phyloP scores from a whole-genome alignment of 2,113 vertebrate species.

The Archocentrus centrarchus region DNA sequence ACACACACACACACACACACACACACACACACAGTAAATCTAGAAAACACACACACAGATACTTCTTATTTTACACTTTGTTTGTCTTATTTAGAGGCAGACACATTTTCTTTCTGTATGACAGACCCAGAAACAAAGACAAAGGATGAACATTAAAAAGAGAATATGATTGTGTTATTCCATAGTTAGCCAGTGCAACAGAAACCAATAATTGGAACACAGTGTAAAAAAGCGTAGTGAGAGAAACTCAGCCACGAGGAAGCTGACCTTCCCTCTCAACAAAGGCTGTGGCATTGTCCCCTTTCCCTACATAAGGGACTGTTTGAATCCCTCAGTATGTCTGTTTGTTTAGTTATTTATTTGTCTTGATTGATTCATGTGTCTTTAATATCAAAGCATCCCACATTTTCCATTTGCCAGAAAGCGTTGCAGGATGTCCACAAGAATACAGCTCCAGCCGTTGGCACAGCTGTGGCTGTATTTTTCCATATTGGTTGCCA shows the following conservation, averaged over 20 bases:
- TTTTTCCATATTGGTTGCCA: conserved; percentile 77
- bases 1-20: conserved; percentile 28
- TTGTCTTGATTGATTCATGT: conserved; percentile 80
- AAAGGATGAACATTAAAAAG: conserved; percentile 72
- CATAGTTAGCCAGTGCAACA: conserved; percentile 95
- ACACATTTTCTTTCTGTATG: conserved; percentile 67
- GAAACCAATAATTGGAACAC: conserved; percentile 94
- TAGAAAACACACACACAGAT: conserved; percentile 42
- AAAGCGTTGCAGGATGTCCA: conserved; percentile 77
- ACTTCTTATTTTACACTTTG: conserved; percentile 53
- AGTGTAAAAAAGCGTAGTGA: conserved; percentile 98
- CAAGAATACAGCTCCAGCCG: conserved; percentile 67
- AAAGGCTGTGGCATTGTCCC: conserved; percentile 88
- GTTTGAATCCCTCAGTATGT: conserved; percentile 52
- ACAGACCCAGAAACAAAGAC: conserved; percentile 76
- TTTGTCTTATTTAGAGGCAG: conserved; percentile 53
- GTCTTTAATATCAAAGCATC: conserved; percentile 79
- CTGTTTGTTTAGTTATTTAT: conserved; percentile 77
- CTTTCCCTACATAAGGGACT: conserved; percentile 66
- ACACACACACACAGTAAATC: conserved; percentile 20
- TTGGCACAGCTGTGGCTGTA: conserved; percentile 60
- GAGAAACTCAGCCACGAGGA: conserved; percentile 92
- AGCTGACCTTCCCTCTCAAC: conserved; percentile 88
- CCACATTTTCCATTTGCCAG: conserved; percentile 74
- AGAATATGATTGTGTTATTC: conserved; percentile 86